Evolutionary conservation across 2,797 vertebrate genomes (phyloP).

Genomic region (Scolopax bukidnonensis): DNA sequence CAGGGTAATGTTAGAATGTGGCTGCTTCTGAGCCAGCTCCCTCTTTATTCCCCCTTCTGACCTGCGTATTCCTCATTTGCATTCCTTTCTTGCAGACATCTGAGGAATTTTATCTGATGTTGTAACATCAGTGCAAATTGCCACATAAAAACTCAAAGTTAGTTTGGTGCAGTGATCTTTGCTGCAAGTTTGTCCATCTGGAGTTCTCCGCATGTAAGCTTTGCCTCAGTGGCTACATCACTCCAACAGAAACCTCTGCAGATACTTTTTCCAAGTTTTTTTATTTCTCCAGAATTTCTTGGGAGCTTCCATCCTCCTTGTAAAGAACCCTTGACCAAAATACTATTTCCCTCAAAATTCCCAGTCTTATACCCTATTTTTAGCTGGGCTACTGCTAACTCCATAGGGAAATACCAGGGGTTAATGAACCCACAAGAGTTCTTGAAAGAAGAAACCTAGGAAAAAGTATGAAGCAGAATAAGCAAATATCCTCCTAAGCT

Average conservation of each 20-base stretch:
- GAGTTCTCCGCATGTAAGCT: not conserved
- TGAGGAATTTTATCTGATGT: not conserved
- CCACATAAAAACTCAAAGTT: not conserved
- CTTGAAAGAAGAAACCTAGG: not conserved
- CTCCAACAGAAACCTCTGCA: not conserved
- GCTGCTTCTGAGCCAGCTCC: not conserved
- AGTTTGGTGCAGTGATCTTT: not conserved
- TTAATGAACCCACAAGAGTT: not conserved
- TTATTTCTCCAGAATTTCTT: not conserved
- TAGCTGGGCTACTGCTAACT: not conserved
- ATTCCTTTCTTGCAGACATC: constrained; percentile 4
- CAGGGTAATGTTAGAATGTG: not conserved
- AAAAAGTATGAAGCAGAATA: not conserved
- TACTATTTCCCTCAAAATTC: not conserved
- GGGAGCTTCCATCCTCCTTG: not conserved
- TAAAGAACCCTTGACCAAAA: not conserved
- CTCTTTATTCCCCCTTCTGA: not conserved
- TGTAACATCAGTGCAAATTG: constrained; percentile 6
- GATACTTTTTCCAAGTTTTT: not conserved
- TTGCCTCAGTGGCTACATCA: not conserved
- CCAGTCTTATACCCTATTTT: not conserved
- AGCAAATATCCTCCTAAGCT: not conserved
- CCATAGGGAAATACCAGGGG: not conserved
- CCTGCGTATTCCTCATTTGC: not conserved
- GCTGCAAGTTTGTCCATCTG: not conserved